Conservation (phyloP, 1,140 invertebrate species). For the Argopecten irradians region DNA sequence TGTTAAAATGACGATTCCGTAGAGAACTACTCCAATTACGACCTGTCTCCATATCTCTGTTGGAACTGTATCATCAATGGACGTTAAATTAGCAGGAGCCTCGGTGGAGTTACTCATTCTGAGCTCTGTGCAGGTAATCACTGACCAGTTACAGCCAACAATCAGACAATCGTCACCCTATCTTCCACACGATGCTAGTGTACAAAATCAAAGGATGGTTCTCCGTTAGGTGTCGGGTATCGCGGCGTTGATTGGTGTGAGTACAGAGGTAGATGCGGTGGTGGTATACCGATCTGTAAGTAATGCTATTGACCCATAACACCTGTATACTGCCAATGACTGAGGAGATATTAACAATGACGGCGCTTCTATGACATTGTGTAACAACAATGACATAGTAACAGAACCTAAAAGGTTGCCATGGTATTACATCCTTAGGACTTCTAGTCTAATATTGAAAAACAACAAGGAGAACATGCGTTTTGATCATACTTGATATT, state of each 20-base stretch:
- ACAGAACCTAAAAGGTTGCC: background rate
- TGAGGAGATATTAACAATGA: background rate
- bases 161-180: background rate
- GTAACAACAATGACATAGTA: background rate
- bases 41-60: constrained; percentile 43
- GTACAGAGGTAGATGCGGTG: background rate
- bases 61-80: background rate
- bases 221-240: background rate
- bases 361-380: background rate
- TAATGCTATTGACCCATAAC: background rate
- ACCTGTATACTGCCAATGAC: background rate
- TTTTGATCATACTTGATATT: too few relatives aligned
- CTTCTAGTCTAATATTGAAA: too few relatives aligned
- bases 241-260: background rate
- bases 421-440: too few relatives aligned
- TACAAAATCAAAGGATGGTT: background rate
- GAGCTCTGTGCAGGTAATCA: background rate
- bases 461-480: too few relatives aligned
- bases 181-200: background rate
- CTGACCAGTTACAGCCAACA: background rate
- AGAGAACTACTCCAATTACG: constrained; percentile 55
- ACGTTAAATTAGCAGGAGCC: background rate
- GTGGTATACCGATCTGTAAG: constrained; percentile 10
- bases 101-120: background rate
- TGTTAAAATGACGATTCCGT: constrained; percentile 57